Conservation (phyloP, 1,140 invertebrate genomes). For the Drosophila nigromelanica region DNA sequence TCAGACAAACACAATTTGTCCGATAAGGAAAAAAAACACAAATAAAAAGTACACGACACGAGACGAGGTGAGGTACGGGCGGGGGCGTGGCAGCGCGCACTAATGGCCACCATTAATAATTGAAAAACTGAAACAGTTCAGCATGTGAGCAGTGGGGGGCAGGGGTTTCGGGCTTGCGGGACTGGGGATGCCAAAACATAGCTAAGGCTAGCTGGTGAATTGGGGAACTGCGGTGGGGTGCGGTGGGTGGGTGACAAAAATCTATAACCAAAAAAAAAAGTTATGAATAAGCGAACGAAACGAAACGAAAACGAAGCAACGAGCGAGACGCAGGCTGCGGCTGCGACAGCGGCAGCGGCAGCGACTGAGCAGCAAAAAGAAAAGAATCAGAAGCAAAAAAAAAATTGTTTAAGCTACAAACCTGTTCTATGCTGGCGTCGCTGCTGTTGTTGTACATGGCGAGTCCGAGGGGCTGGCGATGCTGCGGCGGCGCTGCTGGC, state of each 20-base stretch:
- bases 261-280: constrained; percentile 80
- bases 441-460: constrained; percentile 63
- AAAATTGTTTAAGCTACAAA: constrained; percentile 60
- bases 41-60: constrained; percentile 35
- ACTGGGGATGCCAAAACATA: constrained; percentile 35
- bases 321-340: constrained; percentile 18
- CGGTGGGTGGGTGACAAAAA: constrained; percentile 66
- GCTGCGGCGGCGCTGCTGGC: constrained; percentile 58
- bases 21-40: constrained; percentile 71
- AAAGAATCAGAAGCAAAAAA: constrained; percentile 2
- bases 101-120: constrained; percentile 83
- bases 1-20: constrained; percentile 82
- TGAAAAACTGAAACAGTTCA: constrained; percentile 82
- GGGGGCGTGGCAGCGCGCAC: constrained; percentile 61
- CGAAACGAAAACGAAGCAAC: constrained; percentile 58
- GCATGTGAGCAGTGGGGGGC: constrained; percentile 59
- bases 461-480: constrained; percentile 55
- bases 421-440: constrained; percentile 75
- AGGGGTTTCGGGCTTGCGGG: constrained; percentile 19
- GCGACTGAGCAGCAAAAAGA: not conserved
- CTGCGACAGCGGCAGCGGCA: not conserved
- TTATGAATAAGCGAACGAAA: constrained; percentile 76
- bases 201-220: constrained; percentile 12
- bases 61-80: not conserved
- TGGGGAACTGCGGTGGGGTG: constrained; percentile 3